phyloP scores from a whole-genome alignment of 2,888 invertebrate genomes.

The Seira sanloemensis region DNA sequence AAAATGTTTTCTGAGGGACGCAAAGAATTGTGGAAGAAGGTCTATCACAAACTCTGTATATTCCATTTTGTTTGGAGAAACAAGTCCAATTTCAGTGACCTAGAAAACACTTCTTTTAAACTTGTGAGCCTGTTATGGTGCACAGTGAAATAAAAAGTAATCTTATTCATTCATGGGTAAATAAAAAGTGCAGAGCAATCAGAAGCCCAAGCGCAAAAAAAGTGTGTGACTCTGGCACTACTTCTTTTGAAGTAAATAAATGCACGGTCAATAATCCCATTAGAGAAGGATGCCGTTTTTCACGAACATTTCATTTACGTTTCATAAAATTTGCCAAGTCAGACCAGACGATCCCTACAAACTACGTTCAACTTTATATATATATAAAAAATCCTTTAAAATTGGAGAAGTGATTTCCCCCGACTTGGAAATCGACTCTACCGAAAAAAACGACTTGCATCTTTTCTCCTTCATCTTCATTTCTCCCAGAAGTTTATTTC shows the following conservation, averaged over 20 bases:
- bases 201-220: constrained; percentile 2
- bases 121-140: neutral
- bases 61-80: too few relatives aligned
- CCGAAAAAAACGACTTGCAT: constrained; percentile 2
- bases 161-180: constrained; percentile 21
- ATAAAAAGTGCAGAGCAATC: constrained; percentile 57
- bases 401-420: neutral
- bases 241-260: constrained; percentile 57
- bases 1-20: too few relatives aligned
- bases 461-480: neutral
- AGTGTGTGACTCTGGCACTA: constrained; percentile 46
- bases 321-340: constrained; percentile 19
- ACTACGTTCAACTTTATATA: neutral
- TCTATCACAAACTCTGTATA: too few relatives aligned
- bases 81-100: neutral
- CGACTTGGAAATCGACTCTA: constrained; percentile 4
- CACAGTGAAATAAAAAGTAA: constrained; percentile 23
- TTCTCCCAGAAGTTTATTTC: too few relatives aligned
- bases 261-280: constrained; percentile 66
- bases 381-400: neutral
- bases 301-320: constrained; percentile 19
- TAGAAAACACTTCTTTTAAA: constrained; percentile 6
- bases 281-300: constrained; percentile 33
- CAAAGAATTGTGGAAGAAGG: too few relatives aligned
- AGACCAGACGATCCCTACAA: neutral